Evolutionary conservation across 2,113 vertebrate genomes (phyloP), one percentile per base, ranked within the genome.

Genomic region (Hypocryptadius cinnamomeus): DNA sequence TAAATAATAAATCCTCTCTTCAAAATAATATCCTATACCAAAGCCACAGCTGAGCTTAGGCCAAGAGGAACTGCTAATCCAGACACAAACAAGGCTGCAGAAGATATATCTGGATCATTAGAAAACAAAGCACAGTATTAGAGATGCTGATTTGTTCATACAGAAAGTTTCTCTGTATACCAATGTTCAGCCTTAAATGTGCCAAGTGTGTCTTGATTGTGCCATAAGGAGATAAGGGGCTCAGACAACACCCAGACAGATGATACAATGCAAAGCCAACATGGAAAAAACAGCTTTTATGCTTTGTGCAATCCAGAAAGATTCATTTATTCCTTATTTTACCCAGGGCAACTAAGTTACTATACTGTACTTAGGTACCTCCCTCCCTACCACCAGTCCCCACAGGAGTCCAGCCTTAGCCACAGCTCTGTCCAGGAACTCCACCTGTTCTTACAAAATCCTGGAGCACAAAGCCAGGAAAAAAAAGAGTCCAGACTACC

Each of bases 1-100:
- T 89, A 91, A 87, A 89, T 87, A 84, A 91, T 71, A 95, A 91
- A 91, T 89, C 78, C 28, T 37, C 66, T 88, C 39, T 70, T 79
- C 13, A 88, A 76, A 91, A 89, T 88, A 51, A 74, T 5, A 40
- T 68, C 86, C 80, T 88, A 11, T 33, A 86, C 24, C 45, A 85
- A 93, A 88, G 83, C 59, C 59, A 85, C 47, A 92, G 79, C 59
- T 86, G 64, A 94, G n/a, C 45, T 94, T 57, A 80, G 68, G 72
- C 72, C 93, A 86, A 54, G 56, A 91, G 42, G 65, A 92, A 37
- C 23, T 0, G 8, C 71, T 90, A 90, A 93, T 90, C 91, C 83
- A 88, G 64, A 93, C 89, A 87, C 63, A 90, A 85, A 40, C 65
- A 72, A 72, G 70, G 63, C 88, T 77, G 45, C 44, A 92, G 48